Conservation (phyloP, 2,888 invertebrate species). For the Strigamia crassipes region DNA sequence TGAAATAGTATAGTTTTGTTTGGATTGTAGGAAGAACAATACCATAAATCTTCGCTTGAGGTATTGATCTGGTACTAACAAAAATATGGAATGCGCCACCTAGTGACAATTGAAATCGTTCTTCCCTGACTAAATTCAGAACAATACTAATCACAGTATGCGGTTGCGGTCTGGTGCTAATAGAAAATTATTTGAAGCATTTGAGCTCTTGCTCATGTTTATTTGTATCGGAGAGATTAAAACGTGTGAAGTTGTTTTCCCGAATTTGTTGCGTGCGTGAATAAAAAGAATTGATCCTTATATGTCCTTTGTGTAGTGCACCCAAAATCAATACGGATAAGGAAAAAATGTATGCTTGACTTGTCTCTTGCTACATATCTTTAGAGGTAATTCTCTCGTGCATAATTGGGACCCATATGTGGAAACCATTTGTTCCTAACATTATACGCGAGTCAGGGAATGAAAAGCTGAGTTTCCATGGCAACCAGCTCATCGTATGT, state of each 20-base stretch:
- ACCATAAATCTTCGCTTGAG: no score
- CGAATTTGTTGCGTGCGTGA: background rate
- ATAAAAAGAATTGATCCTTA: background rate
- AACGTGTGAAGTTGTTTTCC: background rate
- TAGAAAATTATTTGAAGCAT: background rate
- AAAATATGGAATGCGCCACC: no score
- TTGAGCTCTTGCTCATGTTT: background rate
- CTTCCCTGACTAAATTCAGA: no score
- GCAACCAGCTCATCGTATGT: background rate
- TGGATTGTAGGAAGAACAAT: no score
- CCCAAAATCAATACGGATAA: background rate
- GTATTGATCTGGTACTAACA: no score
- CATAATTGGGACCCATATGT: constrained; percentile 26
- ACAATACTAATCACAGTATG: no score
- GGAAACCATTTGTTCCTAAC: constrained; percentile 7
- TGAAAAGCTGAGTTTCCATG: background rate
- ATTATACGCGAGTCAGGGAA: constrained; percentile 7
- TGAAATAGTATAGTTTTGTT: no score
- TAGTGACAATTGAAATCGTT: no score
- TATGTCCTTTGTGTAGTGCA: background rate
- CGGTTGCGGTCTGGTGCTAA: no score
- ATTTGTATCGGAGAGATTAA: background rate
- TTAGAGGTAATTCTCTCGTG: constrained; percentile 7
- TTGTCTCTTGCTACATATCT: constrained; percentile 24
- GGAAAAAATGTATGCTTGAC: background rate